Evolutionary conservation across 1,140 invertebrate species (phyloP).

Genomic region (Heterodera schachtii): DNA sequence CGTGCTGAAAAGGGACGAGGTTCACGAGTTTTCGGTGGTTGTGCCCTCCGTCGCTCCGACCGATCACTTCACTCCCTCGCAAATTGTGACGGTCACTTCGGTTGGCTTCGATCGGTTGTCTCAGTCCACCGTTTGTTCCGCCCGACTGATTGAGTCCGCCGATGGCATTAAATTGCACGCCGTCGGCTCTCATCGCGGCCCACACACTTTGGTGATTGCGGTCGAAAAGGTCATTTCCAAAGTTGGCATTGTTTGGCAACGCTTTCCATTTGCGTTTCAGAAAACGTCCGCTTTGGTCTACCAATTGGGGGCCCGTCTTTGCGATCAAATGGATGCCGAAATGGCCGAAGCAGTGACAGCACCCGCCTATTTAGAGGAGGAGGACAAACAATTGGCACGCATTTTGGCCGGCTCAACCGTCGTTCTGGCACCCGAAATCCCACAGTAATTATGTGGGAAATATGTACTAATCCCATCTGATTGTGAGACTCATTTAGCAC

Average conservation of each 20-base stretch:
- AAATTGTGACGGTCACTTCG: conserved; percentile 50
- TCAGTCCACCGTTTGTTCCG: conserved; percentile 30
- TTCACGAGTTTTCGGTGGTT: conserved; percentile 61
- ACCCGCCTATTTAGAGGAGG: conserved; percentile 26
- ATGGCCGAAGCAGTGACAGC: conserved; percentile 10
- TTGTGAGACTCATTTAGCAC: conserved; percentile 10
- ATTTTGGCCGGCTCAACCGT: conserved; percentile 54
- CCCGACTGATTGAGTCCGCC: conserved; percentile 33
- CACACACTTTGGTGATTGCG: conserved; percentile 57
- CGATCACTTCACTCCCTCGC: conserved; percentile 61
- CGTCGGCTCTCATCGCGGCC: conserved; percentile 47
- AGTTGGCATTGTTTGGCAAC: background rate
- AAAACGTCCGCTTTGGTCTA: conserved; percentile 61
- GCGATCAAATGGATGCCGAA: conserved; percentile 28
- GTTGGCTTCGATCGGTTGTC: conserved; percentile 47
- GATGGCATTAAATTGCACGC: conserved; percentile 43
- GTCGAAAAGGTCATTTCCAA: conserved; percentile 44
- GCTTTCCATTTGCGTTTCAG: conserved; percentile 40
- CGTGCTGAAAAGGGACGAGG: conserved; percentile 54
- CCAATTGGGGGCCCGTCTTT: conserved; percentile 55
- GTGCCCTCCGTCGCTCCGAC: conserved; percentile 59
- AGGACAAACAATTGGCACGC: conserved; percentile 35
- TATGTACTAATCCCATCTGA: background rate
- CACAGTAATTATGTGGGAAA: conserved; percentile 30
- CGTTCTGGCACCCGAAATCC: conserved; percentile 62